Conservation (phyloP, 2,797 vertebrate genomes). For the Nyctibius grandis region DNA sequence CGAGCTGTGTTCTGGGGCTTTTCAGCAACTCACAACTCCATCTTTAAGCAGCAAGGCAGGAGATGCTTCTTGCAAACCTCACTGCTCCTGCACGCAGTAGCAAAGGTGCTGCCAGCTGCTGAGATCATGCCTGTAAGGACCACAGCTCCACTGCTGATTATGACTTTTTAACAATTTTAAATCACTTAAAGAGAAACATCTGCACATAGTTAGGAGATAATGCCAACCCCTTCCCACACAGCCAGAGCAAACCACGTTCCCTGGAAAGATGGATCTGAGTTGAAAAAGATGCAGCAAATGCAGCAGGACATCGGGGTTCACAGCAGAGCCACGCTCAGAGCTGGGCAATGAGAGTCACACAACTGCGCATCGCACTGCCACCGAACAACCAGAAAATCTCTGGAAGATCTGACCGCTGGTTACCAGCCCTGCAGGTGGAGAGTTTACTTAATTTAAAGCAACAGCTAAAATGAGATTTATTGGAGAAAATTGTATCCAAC, state of each 20-base stretch:
- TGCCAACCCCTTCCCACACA: neutral
- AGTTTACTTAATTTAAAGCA: neutral
- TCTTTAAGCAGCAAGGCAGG: neutral
- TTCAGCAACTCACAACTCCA: neutral
- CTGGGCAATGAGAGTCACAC: neutral
- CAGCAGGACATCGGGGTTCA: neutral
- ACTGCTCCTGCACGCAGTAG: rapidly evolving
- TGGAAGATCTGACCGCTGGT: neutral
- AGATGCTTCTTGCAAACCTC: neutral
- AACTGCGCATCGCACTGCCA: neutral
- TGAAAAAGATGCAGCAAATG: neutral
- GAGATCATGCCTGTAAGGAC: neutral
- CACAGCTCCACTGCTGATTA: neutral
- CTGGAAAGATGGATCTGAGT: neutral
- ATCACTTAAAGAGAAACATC: neutral
- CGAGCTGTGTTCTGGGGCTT: neutral
- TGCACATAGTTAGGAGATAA: neutral
- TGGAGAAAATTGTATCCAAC: neutral
- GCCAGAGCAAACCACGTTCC: neutral
- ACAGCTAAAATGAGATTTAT: neutral
- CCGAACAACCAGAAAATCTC: neutral
- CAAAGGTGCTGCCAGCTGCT: neutral
- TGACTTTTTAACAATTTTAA: neutral
- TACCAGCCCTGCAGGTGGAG: neutral
- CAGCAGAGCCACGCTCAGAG: neutral